A percentile compares a stretch with the other conserved stretches of the same genome.
These are phyloP conservation scores for Anagyrus pseudococci DNA, from an alignment of 2,888 invertebrate genomes.

Conservation along the genomic window DNA sequence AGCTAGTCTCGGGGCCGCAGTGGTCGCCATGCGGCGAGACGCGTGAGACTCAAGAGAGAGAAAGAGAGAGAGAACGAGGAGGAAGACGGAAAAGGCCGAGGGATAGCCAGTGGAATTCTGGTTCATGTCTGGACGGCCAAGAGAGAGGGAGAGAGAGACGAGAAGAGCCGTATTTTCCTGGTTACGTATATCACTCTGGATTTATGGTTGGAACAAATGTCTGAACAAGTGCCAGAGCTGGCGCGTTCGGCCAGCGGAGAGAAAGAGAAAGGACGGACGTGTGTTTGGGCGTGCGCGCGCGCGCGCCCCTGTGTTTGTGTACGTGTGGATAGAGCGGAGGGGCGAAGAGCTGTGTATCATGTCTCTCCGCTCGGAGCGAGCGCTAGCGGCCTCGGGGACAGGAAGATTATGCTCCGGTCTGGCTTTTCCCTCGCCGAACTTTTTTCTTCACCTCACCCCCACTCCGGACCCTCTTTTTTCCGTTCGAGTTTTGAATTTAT, in stretches of 20 bases:
- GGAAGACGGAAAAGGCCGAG: no score
- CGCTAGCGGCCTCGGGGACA: conserved; percentile 14
- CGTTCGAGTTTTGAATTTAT: no score
- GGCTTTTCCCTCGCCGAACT: not conserved
- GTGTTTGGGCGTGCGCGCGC: no score
- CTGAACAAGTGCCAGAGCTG: conserved; percentile 34
- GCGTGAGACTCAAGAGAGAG: no score
- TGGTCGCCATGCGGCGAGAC: no score
- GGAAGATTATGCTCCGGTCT: conserved; percentile 28
- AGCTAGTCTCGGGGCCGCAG: no score
- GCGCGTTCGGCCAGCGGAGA: not conserved
- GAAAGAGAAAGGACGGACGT: not conserved
- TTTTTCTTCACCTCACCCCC: not conserved
- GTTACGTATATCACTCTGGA: conserved; percentile 37
- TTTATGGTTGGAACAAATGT: conserved; percentile 39
- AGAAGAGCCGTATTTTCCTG: conserved; percentile 35
- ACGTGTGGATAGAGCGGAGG: not conserved
- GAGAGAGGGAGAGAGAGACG: conserved; percentile 7
- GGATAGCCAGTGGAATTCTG: no score
- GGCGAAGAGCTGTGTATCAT: conserved; percentile 28
- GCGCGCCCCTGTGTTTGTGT: not conserved
- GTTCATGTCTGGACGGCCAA: no score
- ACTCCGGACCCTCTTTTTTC: not conserved
- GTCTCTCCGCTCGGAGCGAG: conserved; percentile 9
- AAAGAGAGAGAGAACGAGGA: no score